These are phyloP conservation scores for Chamaea fasciata DNA, from an alignment of 2,113 vertebrate species.

Conservation along the genomic window DNA sequence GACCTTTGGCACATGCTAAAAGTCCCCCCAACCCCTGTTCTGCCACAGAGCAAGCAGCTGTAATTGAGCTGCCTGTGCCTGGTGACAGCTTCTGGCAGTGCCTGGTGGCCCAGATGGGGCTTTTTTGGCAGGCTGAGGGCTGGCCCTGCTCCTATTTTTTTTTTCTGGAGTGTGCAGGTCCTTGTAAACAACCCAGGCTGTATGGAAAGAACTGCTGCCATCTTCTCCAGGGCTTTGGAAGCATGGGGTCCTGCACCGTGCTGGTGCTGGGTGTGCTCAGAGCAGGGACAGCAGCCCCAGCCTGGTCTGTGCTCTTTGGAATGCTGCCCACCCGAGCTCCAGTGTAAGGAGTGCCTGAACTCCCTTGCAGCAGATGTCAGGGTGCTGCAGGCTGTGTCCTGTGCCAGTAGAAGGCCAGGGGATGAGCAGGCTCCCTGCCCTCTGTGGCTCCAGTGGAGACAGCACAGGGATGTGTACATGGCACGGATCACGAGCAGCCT, in stretches of 20 bases:
- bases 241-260: rapidly evolving
- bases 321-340: not conserved
- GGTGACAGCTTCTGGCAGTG: not conserved
- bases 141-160: not conserved
- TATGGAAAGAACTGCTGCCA: not conserved
- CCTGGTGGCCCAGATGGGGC: not conserved
- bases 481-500: rapidly evolving
- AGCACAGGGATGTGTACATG: not conserved
- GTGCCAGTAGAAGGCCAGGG: not conserved
- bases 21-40: rapidly evolving
- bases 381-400: not conserved
- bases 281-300: not conserved
- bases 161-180: not conserved
- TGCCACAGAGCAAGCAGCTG: not conserved
- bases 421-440: not conserved
- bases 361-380: not conserved
- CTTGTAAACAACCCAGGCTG: not conserved
- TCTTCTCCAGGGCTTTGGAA: not conserved
- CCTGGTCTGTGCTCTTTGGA: rapidly evolving
- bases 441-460: not conserved
- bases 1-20: not conserved
- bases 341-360: rapidly evolving
- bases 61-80: not conserved
- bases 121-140: not conserved
- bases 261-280: not conserved